Base-by-base conservation (phyloP, 1,140 invertebrate species). In the Copidosoma floridanum region DNA sequence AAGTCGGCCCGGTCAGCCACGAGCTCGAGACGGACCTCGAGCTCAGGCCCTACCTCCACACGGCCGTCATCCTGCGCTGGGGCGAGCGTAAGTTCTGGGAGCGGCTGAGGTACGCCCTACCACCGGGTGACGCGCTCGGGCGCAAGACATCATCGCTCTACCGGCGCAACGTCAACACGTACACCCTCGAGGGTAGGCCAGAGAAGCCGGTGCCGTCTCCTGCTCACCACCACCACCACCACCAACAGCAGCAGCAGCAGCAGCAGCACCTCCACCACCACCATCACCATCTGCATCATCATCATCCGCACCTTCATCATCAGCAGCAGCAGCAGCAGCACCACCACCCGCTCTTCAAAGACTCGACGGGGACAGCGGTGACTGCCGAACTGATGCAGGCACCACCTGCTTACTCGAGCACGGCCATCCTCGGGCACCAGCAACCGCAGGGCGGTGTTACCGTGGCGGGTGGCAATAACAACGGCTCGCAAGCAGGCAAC, bases 61-160 rank as follows among this genome's bases (percentile, higher is more conserved):
- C 92, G 6, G 87, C 85, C 16, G 85, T 89, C 8, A 84, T 89
- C 40, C 79, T 97, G n/a, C 83, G 87, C 63, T 95, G 92, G 90
- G 91, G 90, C 63, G 92, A 95, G 71, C 91, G 90, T 67, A 84
- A 89, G 70, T 97, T 97, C 79, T 95, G 93, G 93, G 92, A 95
- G 73, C 88, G 93, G 69, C 81, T 97, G 32, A 85, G 89, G 62
- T 96, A 92, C 79, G 89, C 91, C 63, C 89, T 97, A 86, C 93
- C 94, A 71, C 74, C 82, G 79, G 81, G 50, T 60, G 76, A 73
- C 68, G 76, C 69, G 55, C 76, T 79, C 60, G 78, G 80, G 66
- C 79, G 59, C 63, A 70, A 82, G 65, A 65, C 79, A 37, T 64
- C 82, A 60, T 82, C 82, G 10, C 82, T 86, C 55, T 89, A 88